Base-by-base conservation (phyloP, 2,888 invertebrate species). In the Melipona bicolor region DNA sequence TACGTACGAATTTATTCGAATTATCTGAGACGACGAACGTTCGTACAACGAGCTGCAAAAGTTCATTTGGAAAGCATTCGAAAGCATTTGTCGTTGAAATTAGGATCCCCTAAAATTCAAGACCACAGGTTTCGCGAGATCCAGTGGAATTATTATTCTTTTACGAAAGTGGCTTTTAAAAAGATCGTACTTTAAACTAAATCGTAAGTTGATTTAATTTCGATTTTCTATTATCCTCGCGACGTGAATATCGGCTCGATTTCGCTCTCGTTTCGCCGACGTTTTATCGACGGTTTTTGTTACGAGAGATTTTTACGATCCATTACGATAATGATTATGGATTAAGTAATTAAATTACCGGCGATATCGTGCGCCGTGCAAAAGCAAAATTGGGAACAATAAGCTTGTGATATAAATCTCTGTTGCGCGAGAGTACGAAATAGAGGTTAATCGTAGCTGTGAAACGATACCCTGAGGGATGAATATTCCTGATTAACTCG, bases 401-500 rank as follows among this genome's bases (percentile, higher is more conserved):
- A 65, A 56, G 64, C 59, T 52, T 49, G 54, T 49, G 77, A 83
- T 83, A 83, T 77, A 83, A 81, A 83, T 83, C 83, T 83, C 59
- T 43, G 73, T 65, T 36, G 74, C 65, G n/a, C 69, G n/a, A 52
- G 70, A 78, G 77, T 50, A 74, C 70, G 70, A 79, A 84, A 79
- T 72, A 69, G 79, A 59, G 83, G 84, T 79, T 83, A 84, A 83
- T 83, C 83, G 79, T 79, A 78, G 82, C 75, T 79, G 67, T 71
- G 72, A 84, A 83, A 83, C 84, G 83, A 84, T 83, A 83, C 84
- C 84, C 84, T 69, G 79, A 84, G 84, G 84, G 83, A 79, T 83
- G 84, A 79, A 83, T 83, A 76, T 83, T 83, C 84, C 83, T 83
- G 88, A 90, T 89, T 89, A 90, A 90, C 76, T 87, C 77, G 77